Conservation (phyloP, 2,113 vertebrate genomes). For the Orcinus orca region DNA sequence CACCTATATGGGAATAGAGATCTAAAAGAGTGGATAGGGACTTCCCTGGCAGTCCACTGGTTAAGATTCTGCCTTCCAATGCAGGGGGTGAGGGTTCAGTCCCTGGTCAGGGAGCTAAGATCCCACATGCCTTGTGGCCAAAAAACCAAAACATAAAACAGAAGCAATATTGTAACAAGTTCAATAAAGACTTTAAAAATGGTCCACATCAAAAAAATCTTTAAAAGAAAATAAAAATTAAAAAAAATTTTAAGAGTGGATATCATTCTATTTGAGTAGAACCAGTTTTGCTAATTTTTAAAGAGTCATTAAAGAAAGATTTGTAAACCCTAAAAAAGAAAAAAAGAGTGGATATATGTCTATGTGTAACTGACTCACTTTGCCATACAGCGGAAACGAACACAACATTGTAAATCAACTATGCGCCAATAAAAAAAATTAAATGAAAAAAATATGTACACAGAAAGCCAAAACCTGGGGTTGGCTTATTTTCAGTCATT, state of each 20-base stretch:
- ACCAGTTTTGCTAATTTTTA: background rate
- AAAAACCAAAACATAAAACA: too few relatives aligned
- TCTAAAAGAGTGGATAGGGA: background rate
- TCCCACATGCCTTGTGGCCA: too few relatives aligned
- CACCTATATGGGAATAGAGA: background rate
- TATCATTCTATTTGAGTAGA: background rate
- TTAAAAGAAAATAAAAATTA: too few relatives aligned
- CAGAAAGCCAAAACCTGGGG: background rate
- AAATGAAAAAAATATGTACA: too few relatives aligned
- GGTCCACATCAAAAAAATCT: too few relatives aligned
- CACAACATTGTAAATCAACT: background rate
- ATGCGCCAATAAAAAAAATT: background rate
- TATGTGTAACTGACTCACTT: background rate
- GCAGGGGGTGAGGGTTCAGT: too few relatives aligned
- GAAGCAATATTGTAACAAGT: too few relatives aligned
- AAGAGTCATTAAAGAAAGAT: background rate
- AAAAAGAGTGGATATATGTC: background rate
- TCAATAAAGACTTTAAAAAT: too few relatives aligned
- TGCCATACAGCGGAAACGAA: background rate
- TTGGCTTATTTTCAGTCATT: background rate
- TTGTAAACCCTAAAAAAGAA: background rate
- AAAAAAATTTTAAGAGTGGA: too few relatives aligned
- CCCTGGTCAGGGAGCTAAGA: too few relatives aligned
- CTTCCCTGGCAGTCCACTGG: too few relatives aligned
- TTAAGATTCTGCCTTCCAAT: too few relatives aligned